Conservation (phyloP, 2,888 invertebrate genomes). For the Ophion costatus region DNA sequence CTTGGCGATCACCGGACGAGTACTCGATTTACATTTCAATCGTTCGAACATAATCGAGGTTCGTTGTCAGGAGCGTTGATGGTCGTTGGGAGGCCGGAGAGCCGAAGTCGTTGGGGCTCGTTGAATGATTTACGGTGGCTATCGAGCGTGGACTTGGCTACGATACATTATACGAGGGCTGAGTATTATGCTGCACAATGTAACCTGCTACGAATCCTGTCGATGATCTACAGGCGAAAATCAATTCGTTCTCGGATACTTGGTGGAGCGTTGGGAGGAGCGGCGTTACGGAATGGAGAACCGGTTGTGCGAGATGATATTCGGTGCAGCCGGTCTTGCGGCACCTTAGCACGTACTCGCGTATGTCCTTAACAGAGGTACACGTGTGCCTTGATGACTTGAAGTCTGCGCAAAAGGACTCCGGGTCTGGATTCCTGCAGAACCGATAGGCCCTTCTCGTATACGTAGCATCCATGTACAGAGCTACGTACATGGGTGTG, state of each 20-base stretch:
- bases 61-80: constrained; percentile 13
- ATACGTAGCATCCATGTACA: neutral
- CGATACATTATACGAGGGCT: neutral
- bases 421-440: neutral
- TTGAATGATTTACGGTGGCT: constrained; percentile 69
- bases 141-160: neutral
- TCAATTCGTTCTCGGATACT: constrained; percentile 70
- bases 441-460: neutral
- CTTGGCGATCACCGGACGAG: constrained; percentile 19
- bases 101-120: constrained; percentile 24
- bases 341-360: constrained; percentile 34
- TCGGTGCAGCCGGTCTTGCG: constrained; percentile 50
- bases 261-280: neutral
- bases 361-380: constrained; percentile 30
- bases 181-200: constrained; percentile 31
- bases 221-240: constrained; percentile 72
- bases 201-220: constrained; percentile 28
- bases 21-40: constrained; percentile 80
- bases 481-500: neutral
- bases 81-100: neutral
- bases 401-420: constrained; percentile 1
- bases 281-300: constrained; percentile 45
- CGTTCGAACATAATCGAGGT: constrained; percentile 72
- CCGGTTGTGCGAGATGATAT: constrained; percentile 63
- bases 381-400: constrained; percentile 14